Base-by-base conservation (phyloP, 2,888 invertebrate species). In the Polyommatus icarus region DNA sequence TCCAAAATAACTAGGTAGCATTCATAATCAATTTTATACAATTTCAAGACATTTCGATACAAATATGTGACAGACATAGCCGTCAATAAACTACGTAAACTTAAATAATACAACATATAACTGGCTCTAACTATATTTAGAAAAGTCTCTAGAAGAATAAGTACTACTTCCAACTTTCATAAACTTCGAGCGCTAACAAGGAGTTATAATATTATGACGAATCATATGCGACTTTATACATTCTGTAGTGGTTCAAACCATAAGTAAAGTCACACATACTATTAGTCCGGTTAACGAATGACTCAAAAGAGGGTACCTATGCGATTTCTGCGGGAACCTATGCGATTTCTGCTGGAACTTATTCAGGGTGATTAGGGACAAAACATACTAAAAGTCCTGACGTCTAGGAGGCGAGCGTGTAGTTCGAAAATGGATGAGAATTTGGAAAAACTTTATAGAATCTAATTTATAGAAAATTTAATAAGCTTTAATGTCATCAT, bases 61-160 rank as follows among this genome's bases (percentile, higher is more conserved):
- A 59, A n/a, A 61, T 24, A 61, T 61, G 4, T 61, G 24, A 10
- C 20, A 59, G 24, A 10, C 20, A 59, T 20, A 20, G 15, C 61
- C 24, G 24, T 61, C 24, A 61, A 15, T 67, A 29, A 67, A 67
- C 24, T 61, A 67, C 4, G 7, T 29, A 67, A 67, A 67, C 67
- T 67, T 67, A 67, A 67, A 29, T 67, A 29, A 29, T 61, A 61
- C 24, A 61, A 61, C 61, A 67, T 24, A n/a, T 61, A 67, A 67
- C 24, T 67, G 67, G 24, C 1, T 67, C 18, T 67, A 67, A 7
- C 15, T 18, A 67, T 29, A 67, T 0, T 6, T 32, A 29, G 29
- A 29, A 61, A 61, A 67, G 61, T 67, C 18, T 29, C 29, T 67
- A 67, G 29, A 67, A 67, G 29, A 67, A 18, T 67, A 67, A 67